phyloP scores from a whole-genome alignment of 2,797 vertebrate species.

The Triplophysa bombifrons region DNA sequence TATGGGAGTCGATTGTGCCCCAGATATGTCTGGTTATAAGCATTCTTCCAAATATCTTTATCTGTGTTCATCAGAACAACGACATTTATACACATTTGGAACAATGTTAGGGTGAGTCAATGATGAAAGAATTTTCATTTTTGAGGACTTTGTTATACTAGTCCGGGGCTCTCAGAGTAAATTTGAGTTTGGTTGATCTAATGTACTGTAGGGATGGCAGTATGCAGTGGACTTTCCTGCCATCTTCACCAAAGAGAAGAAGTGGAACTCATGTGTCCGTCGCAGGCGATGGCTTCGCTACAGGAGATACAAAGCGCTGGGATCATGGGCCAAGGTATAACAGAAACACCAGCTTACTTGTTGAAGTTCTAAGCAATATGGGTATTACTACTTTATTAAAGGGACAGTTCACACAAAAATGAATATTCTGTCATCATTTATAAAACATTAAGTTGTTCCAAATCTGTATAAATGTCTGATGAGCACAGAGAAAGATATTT shows the following conservation, averaged over 20 bases:
- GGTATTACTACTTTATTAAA: neutral
- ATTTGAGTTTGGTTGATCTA: conserved; percentile 20
- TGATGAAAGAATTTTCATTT: too few relatives aligned
- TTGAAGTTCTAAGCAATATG: neutral
- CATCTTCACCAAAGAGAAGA: conserved; percentile 93
- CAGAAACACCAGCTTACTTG: neutral
- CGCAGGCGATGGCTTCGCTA: conserved; percentile 96
- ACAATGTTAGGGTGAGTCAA: too few relatives aligned
- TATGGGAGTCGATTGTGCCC: too few relatives aligned
- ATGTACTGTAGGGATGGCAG: conserved; percentile 87
- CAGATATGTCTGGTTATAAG: too few relatives aligned
- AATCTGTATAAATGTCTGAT: too few relatives aligned
- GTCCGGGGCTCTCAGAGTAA: neutral
- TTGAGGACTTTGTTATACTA: neutral
- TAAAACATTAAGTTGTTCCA: too few relatives aligned
- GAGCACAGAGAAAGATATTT: too few relatives aligned
- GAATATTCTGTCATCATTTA: too few relatives aligned
- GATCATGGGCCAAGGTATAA: conserved; percentile 88
- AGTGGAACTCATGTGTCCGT: conserved; percentile 98
- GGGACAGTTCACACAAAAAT: too few relatives aligned
- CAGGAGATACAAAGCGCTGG: conserved; percentile 89
- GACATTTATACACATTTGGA: too few relatives aligned
- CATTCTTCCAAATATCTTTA: too few relatives aligned
- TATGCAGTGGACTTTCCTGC: conserved; percentile 96
- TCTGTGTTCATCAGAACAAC: too few relatives aligned